Evolutionary conservation across 2,797 vertebrate genomes (phyloP), one percentile per base, ranked within the genome.

Genomic region (Clarias fuscus): DNA sequence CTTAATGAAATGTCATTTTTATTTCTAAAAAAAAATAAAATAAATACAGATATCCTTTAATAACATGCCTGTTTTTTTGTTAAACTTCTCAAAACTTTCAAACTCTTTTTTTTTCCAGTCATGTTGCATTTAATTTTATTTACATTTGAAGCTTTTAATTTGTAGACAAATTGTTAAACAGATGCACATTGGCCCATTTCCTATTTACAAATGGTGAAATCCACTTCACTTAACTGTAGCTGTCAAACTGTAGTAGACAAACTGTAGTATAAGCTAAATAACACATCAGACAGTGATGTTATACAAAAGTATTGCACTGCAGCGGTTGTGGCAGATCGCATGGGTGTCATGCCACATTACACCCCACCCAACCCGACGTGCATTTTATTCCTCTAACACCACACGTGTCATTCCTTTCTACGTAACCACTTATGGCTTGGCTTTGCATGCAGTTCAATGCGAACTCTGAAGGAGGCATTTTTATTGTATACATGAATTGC

Each of bases 381-480:
- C 72, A 17, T 27, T 53, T 53, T 53, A 53, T 75, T 75, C n/a
- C 5, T n/a, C 10, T 14, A 56, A 75, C 43, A 75, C 2, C 48
- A 56, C 1, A 1, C 17, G 43, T 53, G 75, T 77, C 58, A 77
- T 77, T 77, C n/a, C 27, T 77, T 77, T 58, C 53, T 17, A 58
- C 27, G 22, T 77, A 30, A 58, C 27, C 75, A 77, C 53, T 58
- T 27, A 20, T 59, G 15, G 40, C 8, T 27, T 62, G 61, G 27
- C 30, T n/a, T 40, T 85, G 48, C 68, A 85, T 68, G 30, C 5
- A n/a, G n/a, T 84, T 70, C 24, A 30, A 59, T 20, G 71, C 33
- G 30, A 71, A 33, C 10, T 30, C 56, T 56, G 13, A 17, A 64
- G 6, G 20, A 64, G 40, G 68, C 22, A 5, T 40, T 64, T 62